Conservation (phyloP, 2,888 invertebrate genomes). For the Drosophila picticornis region DNA sequence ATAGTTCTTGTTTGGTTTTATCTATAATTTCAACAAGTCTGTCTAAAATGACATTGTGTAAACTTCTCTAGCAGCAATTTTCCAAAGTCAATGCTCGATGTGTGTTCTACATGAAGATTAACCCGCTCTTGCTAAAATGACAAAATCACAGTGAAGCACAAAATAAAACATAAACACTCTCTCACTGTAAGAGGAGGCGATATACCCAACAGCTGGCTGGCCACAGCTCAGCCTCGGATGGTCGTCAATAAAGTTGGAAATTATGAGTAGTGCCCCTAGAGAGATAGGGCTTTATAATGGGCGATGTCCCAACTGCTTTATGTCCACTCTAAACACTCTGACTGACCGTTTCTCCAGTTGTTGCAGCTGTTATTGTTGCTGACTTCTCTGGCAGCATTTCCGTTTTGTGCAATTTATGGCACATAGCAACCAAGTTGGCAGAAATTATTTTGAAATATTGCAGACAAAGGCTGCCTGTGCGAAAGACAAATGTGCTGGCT, state of each 20-base stretch:
- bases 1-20: not conserved
- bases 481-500: conserved; percentile 55
- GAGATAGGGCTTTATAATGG: conserved; percentile 60
- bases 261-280: conserved; percentile 46
- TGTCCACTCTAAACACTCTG: conserved; percentile 52
- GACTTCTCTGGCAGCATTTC: conserved; percentile 37
- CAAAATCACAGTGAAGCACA: not conserved
- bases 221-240: conserved; percentile 54
- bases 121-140: not conserved
- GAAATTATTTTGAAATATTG: conserved; percentile 76
- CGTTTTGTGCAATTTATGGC: conserved; percentile 60
- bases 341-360: conserved; percentile 22
- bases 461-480: conserved; percentile 58
- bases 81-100: not conserved
- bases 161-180: conserved; percentile 39
- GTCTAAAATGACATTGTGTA: not conserved
- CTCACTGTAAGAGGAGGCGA: conserved; percentile 12
- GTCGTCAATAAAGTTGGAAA: conserved; percentile 64
- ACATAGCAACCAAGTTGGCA: conserved; percentile 32
- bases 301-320: conserved; percentile 49
- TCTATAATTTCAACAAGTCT: not conserved
- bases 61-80: no score
- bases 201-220: conserved; percentile 27
- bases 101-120: conserved; percentile 2
- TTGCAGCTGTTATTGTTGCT: conserved; percentile 19